Evolutionary conservation across 2,797 vertebrate genomes (phyloP), one percentile per base, ranked within the genome.

Genomic region (Chanos chanos): DNA sequence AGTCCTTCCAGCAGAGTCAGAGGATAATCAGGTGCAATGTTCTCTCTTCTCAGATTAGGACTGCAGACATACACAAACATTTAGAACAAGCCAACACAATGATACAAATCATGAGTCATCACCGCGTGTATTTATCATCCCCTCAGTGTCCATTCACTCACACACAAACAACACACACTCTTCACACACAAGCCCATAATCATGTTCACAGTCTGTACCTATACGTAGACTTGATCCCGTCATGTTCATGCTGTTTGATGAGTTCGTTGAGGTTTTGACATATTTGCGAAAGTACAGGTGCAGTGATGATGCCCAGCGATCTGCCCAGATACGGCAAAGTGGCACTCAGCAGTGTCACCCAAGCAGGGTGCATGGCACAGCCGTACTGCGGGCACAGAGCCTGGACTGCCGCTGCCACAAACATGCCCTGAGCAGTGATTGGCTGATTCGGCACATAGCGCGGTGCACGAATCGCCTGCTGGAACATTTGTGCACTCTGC

Each of bases 181-280:
- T 33, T 25, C 50, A 30, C 9, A 28, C 3, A 2, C 13, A 31
- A 10, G 6, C 6, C 7, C 15, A 8, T 3, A 2, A 4, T 6
- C 5, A 22, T 24, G 44, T 30, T 36, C 45, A 25, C n/a, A n/a
- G n/a, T n/a, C n/a, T n/a, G 21, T 86, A 99, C 96, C 93, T 92
- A 72, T 82, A 73, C 30, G 77, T 83, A 0, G 77, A 36, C 81
- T 89, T 95, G 59, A 82, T 85, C 24, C 89, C 86, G 41, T 97
- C 95, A 0, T 93, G 92, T 50, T 97, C 94, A 8, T 94, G 93
- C 33, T 95, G 89, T 66, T 84, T 94, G 64, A 95, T 95, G 45
- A 98, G 88, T 4, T 98, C 95, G 0, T 99, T 94, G 81, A 99
- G 66, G 79, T 99, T 99, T 74, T 86, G 93, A 85, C 96, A 99